Conservation (phyloP, 2,888 invertebrate species). For the Pollenia labialis region DNA sequence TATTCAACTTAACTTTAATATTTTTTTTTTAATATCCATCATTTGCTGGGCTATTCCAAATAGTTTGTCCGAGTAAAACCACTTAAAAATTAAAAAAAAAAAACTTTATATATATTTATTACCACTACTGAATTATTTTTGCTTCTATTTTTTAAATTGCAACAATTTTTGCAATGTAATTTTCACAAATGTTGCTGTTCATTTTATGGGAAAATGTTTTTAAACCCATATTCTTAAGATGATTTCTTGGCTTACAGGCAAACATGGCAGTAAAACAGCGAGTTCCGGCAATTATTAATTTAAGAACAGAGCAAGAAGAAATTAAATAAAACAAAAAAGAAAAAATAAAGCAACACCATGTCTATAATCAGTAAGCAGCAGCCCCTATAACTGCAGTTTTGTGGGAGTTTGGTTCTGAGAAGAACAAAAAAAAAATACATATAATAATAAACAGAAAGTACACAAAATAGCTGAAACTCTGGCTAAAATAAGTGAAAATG, state of each 20-base stretch:
- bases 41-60: neutral
- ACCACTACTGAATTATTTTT: conserved; percentile 18
- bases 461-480: conserved; percentile 46
- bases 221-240: conserved; percentile 56
- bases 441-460: neutral
- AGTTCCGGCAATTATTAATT: conserved; percentile 73
- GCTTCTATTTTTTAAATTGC: conserved; percentile 48
- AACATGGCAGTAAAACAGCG: conserved; percentile 62
- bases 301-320: conserved; percentile 31
- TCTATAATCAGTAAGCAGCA: conserved; percentile 39
- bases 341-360: conserved; percentile 52
- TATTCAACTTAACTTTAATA: too few relatives aligned
- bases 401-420: neutral
- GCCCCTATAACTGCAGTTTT: conserved; percentile 16
- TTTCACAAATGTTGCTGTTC: conserved; percentile 65
- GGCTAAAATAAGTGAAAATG: conserved; percentile 64
- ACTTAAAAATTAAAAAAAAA: conserved; percentile 31
- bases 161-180: conserved; percentile 70
- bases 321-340: neutral
- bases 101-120: conserved; percentile 38
- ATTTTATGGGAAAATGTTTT: conserved; percentile 58
- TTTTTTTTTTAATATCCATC: too few relatives aligned
- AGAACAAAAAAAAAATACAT: neutral
- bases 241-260: conserved; percentile 61
- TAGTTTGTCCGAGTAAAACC: conserved; percentile 35